Conservation (phyloP, 2,888 invertebrate genomes). For the Schrankia costaestrigalis region DNA sequence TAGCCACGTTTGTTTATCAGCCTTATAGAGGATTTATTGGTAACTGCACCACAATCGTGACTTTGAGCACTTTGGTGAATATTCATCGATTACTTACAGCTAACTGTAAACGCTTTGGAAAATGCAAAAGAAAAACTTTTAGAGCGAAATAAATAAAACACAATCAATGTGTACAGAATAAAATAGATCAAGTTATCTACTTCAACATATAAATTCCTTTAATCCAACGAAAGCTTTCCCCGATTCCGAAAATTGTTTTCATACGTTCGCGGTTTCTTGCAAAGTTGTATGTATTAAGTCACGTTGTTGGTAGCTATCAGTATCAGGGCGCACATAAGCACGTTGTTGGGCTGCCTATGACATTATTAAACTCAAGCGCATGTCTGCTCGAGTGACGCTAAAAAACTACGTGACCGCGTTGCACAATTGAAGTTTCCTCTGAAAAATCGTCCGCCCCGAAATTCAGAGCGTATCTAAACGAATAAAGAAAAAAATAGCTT, state of each 20-base stretch:
- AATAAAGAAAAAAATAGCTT: constrained; percentile 65
- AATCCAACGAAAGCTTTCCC: neutral
- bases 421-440: constrained; percentile 56
- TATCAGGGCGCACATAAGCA: constrained; percentile 22
- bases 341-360: constrained; percentile 52
- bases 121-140: no score
- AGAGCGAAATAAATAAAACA: no score
- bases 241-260: constrained; percentile 3
- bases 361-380: constrained; percentile 75
- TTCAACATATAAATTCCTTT: constrained; percentile 3
- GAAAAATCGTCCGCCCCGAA: constrained; percentile 61
- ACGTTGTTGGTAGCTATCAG: constrained; percentile 37
- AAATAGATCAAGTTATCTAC: neutral
- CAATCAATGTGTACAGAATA: constrained; percentile 1
- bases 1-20: constrained; percentile 41
- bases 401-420: constrained; percentile 73
- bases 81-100: constrained; percentile 33
- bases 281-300: constrained; percentile 25
- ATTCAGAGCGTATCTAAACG: constrained; percentile 57
- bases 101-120: no score
- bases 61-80: constrained; percentile 35
- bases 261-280: constrained; percentile 1
- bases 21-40: constrained; percentile 35
- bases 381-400: constrained; percentile 63
- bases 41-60: constrained; percentile 29